Conservation (phyloP, 2,113 vertebrate genomes). For the Brachypodius melanocephalos region DNA sequence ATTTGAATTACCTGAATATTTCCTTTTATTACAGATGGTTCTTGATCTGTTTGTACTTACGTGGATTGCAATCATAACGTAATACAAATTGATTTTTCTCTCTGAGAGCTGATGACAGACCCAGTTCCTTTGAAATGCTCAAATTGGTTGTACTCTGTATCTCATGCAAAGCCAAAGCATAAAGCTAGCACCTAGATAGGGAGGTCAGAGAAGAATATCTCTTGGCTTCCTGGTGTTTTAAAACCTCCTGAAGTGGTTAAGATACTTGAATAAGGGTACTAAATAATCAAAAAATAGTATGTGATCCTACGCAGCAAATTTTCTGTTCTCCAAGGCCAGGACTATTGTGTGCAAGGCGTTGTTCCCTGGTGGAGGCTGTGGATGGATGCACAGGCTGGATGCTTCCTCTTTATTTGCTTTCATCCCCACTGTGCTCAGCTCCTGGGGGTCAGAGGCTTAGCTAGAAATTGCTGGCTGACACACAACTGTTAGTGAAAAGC, state of each 20-base stretch:
- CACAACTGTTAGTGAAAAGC: not conserved
- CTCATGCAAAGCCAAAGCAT: not conserved
- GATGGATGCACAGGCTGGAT: not conserved
- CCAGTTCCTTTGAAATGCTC: conserved; percentile 22
- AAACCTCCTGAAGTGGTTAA: not conserved
- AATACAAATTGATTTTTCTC: conserved; percentile 38
- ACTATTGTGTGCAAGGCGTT: not conserved
- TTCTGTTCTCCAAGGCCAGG: not conserved
- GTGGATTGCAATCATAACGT: not conserved
- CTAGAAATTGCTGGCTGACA: not conserved
- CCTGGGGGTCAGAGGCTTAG: not conserved
- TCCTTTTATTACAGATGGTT: conserved; percentile 11
- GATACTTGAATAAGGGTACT: not conserved
- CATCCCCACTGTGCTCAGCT: not conserved
- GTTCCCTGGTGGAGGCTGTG: not conserved
- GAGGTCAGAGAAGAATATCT: not conserved
- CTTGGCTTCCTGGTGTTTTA: not conserved
- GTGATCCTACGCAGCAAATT: not conserved
- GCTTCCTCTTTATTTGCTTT: not conserved
- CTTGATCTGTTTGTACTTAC: not conserved
- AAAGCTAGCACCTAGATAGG: not conserved
- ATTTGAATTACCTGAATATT: conserved; percentile 13
- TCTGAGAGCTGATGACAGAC: conserved; percentile 34
- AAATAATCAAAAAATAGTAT: not conserved
- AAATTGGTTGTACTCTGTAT: not conserved